Evolutionary conservation across 2,797 vertebrate species (phyloP).

Genomic region (Lepilemur ruficaudatus): DNA sequence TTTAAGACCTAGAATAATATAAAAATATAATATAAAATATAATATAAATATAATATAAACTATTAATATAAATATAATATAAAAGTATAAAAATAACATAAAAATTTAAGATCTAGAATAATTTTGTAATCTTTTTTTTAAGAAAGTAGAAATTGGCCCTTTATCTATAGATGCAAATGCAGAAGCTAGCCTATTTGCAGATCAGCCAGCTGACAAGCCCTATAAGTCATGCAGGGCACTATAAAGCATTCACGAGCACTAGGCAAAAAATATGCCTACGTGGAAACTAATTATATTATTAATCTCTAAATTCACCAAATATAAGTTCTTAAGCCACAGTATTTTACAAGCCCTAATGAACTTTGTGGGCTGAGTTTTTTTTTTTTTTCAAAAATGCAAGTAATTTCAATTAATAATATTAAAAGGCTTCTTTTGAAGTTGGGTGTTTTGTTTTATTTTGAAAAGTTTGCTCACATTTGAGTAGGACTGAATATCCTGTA

Average conservation of each 20-base stretch:
- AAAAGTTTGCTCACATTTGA: not conserved
- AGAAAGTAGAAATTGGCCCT: not conserved
- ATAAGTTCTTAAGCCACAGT: not conserved
- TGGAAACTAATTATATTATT: not conserved
- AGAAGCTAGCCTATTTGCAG: not conserved
- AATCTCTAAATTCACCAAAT: not conserved
- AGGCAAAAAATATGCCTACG: not conserved
- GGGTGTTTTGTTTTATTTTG: not conserved
- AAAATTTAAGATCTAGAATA: not conserved
- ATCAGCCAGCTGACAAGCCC: not conserved
- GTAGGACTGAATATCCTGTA: not conserved
- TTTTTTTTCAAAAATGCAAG: not conserved
- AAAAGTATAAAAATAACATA: not conserved
- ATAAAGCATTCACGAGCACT: not conserved
- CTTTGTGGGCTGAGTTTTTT: not conserved
- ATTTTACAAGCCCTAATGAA: not conserved
- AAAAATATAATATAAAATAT: too few relatives aligned
- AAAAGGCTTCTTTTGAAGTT: not conserved
- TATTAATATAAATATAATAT: too few relatives aligned
- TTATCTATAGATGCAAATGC: not conserved
- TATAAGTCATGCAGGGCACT: not conserved
- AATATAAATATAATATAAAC: too few relatives aligned
- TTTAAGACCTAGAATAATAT: not conserved
- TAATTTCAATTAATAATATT: not conserved
- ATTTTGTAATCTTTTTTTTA: not conserved